Conservation (phyloP, 2,797 vertebrate species). For the Scleropages formosus region DNA sequence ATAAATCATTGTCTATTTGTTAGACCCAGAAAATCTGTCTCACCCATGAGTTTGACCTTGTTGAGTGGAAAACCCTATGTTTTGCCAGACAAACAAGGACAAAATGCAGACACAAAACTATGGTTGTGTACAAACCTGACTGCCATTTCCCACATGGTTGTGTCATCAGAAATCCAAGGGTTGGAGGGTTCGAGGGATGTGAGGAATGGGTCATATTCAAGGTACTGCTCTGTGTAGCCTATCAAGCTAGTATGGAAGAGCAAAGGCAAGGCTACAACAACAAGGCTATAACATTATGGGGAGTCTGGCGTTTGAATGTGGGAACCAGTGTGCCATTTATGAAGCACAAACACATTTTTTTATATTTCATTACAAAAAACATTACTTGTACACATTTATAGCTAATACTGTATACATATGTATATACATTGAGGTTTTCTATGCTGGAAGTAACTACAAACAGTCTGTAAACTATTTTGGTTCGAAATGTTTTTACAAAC, state of each 20-base stretch:
- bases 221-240: conserved; percentile 90
- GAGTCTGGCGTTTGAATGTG: neutral
- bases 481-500: too few species aligned
- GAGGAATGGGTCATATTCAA: conserved; percentile 96
- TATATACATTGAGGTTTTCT: neutral
- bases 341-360: neutral
- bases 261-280: neutral
- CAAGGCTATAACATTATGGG: neutral
- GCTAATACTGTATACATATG: neutral
- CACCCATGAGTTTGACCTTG: too few species aligned
- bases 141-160: conserved; percentile 90
- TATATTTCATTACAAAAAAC: too few species aligned
- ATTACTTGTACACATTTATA: neutral
- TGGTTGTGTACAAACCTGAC: conserved; percentile 71
- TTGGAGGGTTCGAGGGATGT: conserved; percentile 88
- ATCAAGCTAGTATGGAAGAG: conserved; percentile 73
- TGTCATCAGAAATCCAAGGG: conserved; percentile 92
- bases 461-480: too few species aligned
- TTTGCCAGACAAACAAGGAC: neutral
- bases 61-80: too few species aligned
- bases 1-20: too few species aligned
- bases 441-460: too few species aligned
- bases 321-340: neutral
- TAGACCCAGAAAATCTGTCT: too few species aligned
- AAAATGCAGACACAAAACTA: neutral